Percentiles rank a stretch among this genome's conserved stretches.
These are phyloP conservation scores for Drosophila azteca DNA, from an alignment of 1,140 invertebrate species.

Conservation along the genomic window DNA sequence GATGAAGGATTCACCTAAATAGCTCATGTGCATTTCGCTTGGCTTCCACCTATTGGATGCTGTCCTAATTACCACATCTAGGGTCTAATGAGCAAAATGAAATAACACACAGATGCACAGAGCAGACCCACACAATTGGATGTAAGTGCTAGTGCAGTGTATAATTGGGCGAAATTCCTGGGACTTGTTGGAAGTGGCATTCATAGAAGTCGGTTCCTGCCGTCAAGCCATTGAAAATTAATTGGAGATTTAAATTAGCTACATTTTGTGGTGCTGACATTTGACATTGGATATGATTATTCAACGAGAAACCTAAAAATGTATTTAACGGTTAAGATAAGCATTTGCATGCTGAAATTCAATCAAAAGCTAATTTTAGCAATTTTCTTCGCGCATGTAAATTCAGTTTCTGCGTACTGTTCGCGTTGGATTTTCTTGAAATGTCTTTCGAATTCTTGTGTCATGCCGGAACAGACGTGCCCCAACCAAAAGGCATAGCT, in stretches of 20 bases:
- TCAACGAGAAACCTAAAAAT: not conserved
- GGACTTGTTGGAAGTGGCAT: constrained; percentile 12
- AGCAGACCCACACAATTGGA: constrained; percentile 14
- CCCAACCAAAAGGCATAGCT: too few relatives aligned
- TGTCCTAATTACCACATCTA: too few relatives aligned
- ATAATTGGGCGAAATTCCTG: constrained; percentile 13
- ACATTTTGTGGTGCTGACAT: constrained; percentile 4
- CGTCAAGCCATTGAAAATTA: too few relatives aligned
- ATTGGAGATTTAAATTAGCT: constrained; percentile 14
- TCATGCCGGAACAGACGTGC: constrained; percentile 22
- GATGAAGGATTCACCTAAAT: too few relatives aligned
- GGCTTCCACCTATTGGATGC: too few relatives aligned
- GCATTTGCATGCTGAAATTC: constrained; percentile 11
- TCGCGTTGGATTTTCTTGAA: constrained; percentile 28
- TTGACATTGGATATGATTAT: constrained; percentile 15
- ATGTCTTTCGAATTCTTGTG: constrained; percentile 3
- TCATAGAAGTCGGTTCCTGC: too few relatives aligned
- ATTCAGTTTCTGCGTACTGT: constrained; percentile 46
- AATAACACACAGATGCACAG: constrained; percentile 19
- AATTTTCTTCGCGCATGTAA: constrained; percentile 31
- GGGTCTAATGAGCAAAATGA: constrained; percentile 52
- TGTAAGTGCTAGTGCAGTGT: constrained; percentile 10
- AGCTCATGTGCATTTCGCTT: too few relatives aligned
- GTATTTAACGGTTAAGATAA: constrained; percentile 2
- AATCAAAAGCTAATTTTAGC: constrained; percentile 6